Conservation (phyloP, 2,113 vertebrate species). For the Conger conger region DNA sequence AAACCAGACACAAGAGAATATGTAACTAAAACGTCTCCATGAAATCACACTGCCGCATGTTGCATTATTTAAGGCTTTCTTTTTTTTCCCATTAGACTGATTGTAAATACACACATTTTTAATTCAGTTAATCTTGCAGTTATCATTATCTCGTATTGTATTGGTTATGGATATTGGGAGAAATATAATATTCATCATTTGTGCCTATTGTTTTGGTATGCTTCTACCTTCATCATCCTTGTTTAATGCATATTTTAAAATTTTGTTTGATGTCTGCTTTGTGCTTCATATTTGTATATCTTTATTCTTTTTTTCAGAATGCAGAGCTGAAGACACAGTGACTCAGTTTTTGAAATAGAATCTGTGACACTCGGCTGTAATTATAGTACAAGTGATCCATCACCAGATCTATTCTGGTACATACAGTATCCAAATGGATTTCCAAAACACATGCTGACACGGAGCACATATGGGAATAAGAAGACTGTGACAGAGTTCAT, state of each 20-base stretch:
- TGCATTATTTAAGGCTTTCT: not conserved
- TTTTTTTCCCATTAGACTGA: not conserved
- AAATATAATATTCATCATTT: not conserved
- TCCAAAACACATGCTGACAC: conserved; percentile 13
- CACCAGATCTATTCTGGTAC: conserved; percentile 30
- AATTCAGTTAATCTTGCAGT: too few species aligned
- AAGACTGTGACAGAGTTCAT: not conserved
- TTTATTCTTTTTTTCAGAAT: not conserved
- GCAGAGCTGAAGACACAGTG: conserved; percentile 26
- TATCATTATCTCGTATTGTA: not conserved
- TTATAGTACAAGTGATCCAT: not conserved
- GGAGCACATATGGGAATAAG: not conserved
- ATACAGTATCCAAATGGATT: conserved; percentile 6
- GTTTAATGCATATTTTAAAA: not conserved
- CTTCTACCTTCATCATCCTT: not conserved
- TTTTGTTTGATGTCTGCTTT: not conserved
- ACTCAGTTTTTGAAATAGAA: conserved; percentile 29
- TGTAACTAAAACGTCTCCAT: not conserved
- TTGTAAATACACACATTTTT: too few species aligned
- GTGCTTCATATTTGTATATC: not conserved
- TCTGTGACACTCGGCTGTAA: conserved; percentile 26
- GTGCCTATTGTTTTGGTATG: not conserved
- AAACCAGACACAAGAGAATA: not conserved
- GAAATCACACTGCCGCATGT: too few species aligned
- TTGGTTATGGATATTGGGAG: not conserved